Evolutionary conservation across 2,888 invertebrate species (phyloP).

Genomic region (Habroteleia sp.): DNA sequence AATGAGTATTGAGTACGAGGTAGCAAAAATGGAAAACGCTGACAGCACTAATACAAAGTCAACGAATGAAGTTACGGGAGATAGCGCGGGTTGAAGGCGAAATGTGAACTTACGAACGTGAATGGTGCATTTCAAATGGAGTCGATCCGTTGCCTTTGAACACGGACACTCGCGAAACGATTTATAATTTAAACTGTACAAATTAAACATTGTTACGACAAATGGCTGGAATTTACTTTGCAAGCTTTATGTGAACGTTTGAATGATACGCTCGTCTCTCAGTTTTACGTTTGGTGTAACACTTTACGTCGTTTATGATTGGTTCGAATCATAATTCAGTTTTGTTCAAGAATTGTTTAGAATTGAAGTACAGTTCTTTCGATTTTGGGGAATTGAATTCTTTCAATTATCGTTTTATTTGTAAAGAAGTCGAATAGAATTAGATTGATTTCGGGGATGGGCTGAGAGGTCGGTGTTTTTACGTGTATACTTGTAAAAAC

Average conservation of each 20-base stretch:
- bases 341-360: too few relatives aligned
- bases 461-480: too few relatives aligned
- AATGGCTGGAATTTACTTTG: conserved; percentile 72
- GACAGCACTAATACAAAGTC: conserved; percentile 68
- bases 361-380: too few relatives aligned
- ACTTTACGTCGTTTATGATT: too few relatives aligned
- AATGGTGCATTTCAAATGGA: conserved; percentile 73
- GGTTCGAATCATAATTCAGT: too few relatives aligned
- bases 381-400: too few relatives aligned
- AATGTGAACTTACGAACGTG: conserved; percentile 39
- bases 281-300: too few relatives aligned
- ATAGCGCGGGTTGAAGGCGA: conserved; percentile 77
- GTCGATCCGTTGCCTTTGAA: conserved; percentile 59
- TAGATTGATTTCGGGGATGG: too few relatives aligned
- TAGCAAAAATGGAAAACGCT: conserved; percentile 68
- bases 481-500: too few relatives aligned
- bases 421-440: too few relatives aligned
- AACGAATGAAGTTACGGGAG: conserved; percentile 77
- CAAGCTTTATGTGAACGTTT: conserved; percentile 65
- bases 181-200: conserved; percentile 73
- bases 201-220: conserved; percentile 60
- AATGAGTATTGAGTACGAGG: conserved; percentile 77
- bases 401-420: too few relatives aligned
- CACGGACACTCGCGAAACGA: conserved; percentile 68
- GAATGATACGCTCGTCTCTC: neutral